Percentiles rank a stretch among this genome's conserved stretches.
These are phyloP conservation scores for Platyscapa corneri DNA, from an alignment of 1,140 invertebrate species.

Conservation along the genomic window DNA sequence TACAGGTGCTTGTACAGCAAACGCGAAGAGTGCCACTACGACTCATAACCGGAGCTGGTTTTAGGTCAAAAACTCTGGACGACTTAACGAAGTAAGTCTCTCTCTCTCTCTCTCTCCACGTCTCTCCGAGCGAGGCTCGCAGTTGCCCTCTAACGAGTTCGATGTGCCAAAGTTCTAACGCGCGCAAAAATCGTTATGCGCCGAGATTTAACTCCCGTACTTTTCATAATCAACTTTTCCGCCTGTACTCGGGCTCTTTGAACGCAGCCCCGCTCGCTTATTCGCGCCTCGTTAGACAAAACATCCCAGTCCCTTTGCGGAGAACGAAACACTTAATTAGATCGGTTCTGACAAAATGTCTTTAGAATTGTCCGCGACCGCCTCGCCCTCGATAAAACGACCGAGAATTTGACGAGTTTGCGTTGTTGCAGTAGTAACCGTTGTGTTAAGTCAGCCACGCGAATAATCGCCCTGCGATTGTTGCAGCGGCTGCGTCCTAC, in stretches of 20 bases:
- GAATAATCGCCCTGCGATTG: background rate
- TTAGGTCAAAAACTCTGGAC: conserved; percentile 37
- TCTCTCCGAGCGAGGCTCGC: background rate
- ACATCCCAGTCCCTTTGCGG: background rate
- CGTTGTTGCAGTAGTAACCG: background rate
- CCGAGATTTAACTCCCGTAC: background rate
- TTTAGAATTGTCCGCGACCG: background rate
- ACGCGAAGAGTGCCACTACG: background rate
- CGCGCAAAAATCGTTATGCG: background rate
- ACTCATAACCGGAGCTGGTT: background rate
- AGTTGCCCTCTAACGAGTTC: conserved; percentile 1
- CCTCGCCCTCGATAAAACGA: background rate
- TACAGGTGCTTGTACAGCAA: background rate
- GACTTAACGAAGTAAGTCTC: conserved; percentile 16
- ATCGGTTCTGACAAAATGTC: background rate
- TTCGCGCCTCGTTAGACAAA: background rate
- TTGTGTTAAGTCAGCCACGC: background rate
- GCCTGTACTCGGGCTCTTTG: background rate
- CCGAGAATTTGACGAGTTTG: background rate
- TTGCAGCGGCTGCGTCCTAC: background rate
- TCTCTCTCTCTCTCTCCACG: too few relatives aligned
- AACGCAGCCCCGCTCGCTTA: background rate
- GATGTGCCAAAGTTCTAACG: background rate
- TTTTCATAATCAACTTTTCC: background rate
- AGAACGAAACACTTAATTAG: background rate